Percentiles rank a stretch among this genome's conserved stretches.
Evolutionary conservation across 2,113 vertebrate genomes (phyloP).

Genomic region (Drymodes brunneopygia): DNA sequence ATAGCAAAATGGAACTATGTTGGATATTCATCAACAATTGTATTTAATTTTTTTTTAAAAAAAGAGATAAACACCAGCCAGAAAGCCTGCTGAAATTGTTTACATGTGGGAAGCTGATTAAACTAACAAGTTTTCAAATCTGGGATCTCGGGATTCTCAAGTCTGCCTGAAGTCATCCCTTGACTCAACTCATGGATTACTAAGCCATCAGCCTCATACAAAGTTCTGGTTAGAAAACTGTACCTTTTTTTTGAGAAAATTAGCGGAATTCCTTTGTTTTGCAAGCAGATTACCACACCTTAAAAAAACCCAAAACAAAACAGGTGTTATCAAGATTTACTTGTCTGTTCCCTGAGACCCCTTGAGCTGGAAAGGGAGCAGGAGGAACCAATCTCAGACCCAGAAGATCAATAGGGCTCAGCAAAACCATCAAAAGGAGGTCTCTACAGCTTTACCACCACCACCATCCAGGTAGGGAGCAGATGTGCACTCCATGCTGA

Average conservation of each 20-base stretch:
- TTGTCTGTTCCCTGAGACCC: neutral
- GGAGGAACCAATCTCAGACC: neutral
- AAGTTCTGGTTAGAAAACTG: slow-evolving; percentile 40
- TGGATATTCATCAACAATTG: neutral
- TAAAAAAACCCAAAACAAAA: neutral
- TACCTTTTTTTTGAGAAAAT: slow-evolving; percentile 24
- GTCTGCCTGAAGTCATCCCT: neutral
- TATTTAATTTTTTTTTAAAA: neutral
- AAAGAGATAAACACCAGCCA: neutral
- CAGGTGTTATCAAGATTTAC: neutral
- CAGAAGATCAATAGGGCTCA: neutral
- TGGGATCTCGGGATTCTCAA: neutral
- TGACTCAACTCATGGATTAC: slow-evolving; percentile 2
- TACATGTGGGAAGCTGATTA: neutral
- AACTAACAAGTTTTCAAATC: neutral
- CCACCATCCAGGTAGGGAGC: neutral
- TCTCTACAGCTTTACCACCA: neutral
- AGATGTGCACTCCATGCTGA: neutral
- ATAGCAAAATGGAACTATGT: neutral
- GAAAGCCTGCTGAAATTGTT: slow-evolving; percentile 4
- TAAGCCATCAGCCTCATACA: neutral
- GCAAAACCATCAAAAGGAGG: neutral
- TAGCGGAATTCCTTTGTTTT: slow-evolving; percentile 46
- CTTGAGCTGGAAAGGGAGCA: neutral
- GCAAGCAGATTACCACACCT: slow-evolving; percentile 9